Evolutionary conservation across 2,888 invertebrate genomes (phyloP).

Genomic region (Drosophila subquinaria): DNA sequence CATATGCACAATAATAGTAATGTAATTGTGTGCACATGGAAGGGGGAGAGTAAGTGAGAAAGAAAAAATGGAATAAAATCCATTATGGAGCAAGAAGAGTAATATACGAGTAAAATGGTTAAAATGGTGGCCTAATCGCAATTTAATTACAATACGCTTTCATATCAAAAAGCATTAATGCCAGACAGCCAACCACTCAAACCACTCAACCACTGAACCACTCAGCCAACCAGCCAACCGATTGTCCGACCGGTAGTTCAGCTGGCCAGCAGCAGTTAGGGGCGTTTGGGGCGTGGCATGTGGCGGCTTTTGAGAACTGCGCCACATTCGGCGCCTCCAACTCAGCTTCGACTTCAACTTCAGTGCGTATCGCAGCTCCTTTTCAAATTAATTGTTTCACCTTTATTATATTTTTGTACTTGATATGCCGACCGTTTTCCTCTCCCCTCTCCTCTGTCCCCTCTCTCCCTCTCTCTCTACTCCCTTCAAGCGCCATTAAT

Average conservation of each 20-base stretch:
- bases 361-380: constrained; percentile 66
- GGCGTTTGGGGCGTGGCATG: constrained; percentile 49
- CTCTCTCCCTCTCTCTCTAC: constrained; percentile 12
- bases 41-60: constrained; percentile 8
- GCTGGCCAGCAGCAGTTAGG: constrained; percentile 31
- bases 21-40: constrained; percentile 66
- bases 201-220: constrained; percentile 31
- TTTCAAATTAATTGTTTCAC: constrained; percentile 76
- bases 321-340: constrained; percentile 55
- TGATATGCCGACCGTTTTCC: constrained; percentile 51
- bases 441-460: background rate
- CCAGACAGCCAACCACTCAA: constrained; percentile 48
- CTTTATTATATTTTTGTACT: constrained; percentile 73
- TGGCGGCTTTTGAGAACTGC: constrained; percentile 37
- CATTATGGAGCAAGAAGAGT: constrained; percentile 74
- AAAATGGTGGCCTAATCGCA: constrained; percentile 86
- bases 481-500: constrained; percentile 75
- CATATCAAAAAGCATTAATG: constrained; percentile 82
- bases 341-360: constrained; percentile 4
- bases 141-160: constrained; percentile 85
- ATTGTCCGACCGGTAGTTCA: constrained; percentile 31
- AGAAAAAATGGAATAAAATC: constrained; percentile 77
- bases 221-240: constrained; percentile 12
- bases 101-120: constrained; percentile 75
- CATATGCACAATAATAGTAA: constrained; percentile 52